These are phyloP conservation scores for Eonycteris spelaea DNA, from an alignment of 2,113 vertebrate genomes.

Conservation along the genomic window DNA sequence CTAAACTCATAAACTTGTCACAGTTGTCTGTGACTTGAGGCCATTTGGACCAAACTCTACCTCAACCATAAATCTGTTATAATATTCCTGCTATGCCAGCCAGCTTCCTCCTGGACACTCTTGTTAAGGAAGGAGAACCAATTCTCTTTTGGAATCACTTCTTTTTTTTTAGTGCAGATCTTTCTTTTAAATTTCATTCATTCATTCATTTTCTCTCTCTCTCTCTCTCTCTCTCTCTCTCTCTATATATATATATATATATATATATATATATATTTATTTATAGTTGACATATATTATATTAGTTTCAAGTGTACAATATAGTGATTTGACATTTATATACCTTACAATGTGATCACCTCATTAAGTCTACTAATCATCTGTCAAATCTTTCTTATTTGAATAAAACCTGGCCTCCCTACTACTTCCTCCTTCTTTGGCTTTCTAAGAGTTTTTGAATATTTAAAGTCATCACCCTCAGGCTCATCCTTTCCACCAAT, in stretches of 20 bases:
- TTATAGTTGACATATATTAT: background rate
- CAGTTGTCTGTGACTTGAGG: background rate
- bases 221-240: too few species aligned
- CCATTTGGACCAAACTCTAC: background rate
- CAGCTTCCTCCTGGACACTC: background rate
- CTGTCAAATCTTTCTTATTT: background rate
- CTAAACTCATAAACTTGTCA: background rate
- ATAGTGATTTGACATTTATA: background rate
- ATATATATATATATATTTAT: too few species aligned
- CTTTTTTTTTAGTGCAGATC: background rate
- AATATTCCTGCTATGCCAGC: background rate
- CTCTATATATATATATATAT: background rate
- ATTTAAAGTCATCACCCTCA: too few species aligned
- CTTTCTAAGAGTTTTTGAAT: background rate
- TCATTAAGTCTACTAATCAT: background rate
- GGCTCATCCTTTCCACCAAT: background rate
- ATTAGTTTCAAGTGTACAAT: background rate
- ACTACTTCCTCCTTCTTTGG: background rate
- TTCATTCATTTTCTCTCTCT: too few species aligned
- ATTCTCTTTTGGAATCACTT: background rate
- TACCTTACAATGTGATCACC: background rate
- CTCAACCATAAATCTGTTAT: background rate
- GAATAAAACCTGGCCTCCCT: background rate
- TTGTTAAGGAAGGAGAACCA: background rate
- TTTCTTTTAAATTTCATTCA: background rate